Conservation (phyloP, 1,140 invertebrate genomes). For the Alviniconcha marisindica region DNA sequence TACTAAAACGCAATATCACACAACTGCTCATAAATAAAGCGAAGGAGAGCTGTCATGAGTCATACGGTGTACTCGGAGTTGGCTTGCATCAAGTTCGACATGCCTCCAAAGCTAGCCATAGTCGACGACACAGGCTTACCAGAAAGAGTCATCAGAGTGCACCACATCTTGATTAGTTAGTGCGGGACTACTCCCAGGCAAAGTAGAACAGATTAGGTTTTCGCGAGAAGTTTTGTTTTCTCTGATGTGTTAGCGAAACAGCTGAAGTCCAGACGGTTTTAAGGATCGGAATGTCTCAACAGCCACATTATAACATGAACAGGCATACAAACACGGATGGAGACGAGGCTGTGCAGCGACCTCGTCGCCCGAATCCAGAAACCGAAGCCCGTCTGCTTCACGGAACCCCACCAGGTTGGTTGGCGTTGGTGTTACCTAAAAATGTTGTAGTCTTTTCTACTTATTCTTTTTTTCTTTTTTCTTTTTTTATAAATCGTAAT, state of each 20-base stretch:
- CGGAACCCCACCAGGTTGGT: conserved; percentile 20
- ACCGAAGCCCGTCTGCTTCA: conserved; percentile 39
- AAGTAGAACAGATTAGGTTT: background rate
- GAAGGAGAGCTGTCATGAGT: too few species aligned
- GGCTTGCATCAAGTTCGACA: too few species aligned
- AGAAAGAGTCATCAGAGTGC: too few species aligned
- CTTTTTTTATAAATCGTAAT: too few species aligned
- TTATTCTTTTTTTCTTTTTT: too few species aligned
- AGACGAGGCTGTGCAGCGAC: background rate
- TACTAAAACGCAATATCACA: too few species aligned
- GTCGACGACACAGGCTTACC: too few species aligned
- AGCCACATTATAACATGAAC: background rate
- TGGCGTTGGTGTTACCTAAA: too few species aligned
- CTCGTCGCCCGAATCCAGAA: conserved; percentile 39
- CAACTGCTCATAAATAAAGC: too few species aligned
- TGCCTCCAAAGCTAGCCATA: too few species aligned
- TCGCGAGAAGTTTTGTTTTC: conserved; percentile 24
- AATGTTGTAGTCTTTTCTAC: too few species aligned
- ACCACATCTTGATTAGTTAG: background rate
- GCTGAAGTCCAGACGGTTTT: background rate
- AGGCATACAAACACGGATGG: background rate
- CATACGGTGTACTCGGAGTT: too few species aligned
- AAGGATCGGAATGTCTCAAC: background rate
- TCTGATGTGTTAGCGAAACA: background rate
- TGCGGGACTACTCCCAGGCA: background rate